Evolutionary conservation across 1,140 invertebrate species (phyloP), one percentile per base, ranked within the genome.

Genomic region (Adoxophyes honmai): DNA sequence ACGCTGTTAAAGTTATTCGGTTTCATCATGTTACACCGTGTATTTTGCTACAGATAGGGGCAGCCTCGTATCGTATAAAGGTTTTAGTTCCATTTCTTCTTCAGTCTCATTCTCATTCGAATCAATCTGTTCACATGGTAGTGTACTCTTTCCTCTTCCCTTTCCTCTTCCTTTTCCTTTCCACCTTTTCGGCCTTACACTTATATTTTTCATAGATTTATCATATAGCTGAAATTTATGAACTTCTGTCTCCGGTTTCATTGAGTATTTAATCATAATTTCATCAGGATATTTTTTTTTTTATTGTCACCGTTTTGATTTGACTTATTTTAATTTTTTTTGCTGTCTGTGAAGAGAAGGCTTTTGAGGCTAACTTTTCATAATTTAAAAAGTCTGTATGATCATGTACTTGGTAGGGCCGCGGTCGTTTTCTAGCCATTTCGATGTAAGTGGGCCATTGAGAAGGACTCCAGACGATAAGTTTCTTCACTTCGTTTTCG

Each of bases 401-500:
- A 18, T 1, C 51, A 34, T 55, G n/a, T 7, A 64, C 52, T 16
- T 51, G 34, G 35, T 60, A 60, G 10, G 62, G 62, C 14, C n/a
- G 4, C n/a, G 62, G 57, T 3, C n/a, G n/a, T 55, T 64, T 59
- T 52, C 55, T 54, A 7, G 36, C 36, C n/a, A 11, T 13, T 38
- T 38, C 10, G 10, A 38, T 38, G 5, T 13, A 38, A 11, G 51
- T 34, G 34, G 38, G 55, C 65, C 61, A 64, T 35, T 61, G 61
- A 14, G 55, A 59, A 14, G 59, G 63, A 28, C 52, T 28, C 66
- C 59, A 61, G 6, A 68, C 57, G 33, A 55, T 58, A 1, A 52
- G 33, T 16, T 60, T 44, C 37, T 28, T 59, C 15, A 62, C 48
- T 18, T 52, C 33, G 2, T 34, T 52, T 36, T 68, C 62, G 15